Conservation (phyloP, 2,113 vertebrate species). For the Guaruba guarouba region DNA sequence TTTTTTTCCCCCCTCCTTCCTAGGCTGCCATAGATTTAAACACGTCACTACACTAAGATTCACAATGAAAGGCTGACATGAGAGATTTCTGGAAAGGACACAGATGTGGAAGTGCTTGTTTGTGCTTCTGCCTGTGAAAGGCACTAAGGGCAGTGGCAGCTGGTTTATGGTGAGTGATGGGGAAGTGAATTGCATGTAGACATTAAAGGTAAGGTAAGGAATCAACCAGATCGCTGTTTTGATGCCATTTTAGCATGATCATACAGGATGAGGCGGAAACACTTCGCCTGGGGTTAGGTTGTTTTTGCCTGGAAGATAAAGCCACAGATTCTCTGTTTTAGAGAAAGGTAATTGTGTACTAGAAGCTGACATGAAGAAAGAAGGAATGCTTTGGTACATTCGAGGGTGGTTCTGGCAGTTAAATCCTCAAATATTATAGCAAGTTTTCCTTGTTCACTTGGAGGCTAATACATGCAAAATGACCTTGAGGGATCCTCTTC, state of each 20-base stretch:
- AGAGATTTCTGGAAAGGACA: neutral
- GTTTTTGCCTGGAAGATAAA: neutral
- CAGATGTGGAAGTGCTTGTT: neutral
- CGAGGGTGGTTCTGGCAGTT: neutral
- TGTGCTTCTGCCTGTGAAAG: neutral
- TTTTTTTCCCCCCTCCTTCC: neutral
- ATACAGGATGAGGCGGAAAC: neutral
- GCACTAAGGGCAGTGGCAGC: neutral
- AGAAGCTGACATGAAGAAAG: neutral
- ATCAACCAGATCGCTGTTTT: neutral
- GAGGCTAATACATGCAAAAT: neutral
- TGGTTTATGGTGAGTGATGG: neutral
- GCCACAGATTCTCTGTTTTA: neutral
- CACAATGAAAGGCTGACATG: neutral
- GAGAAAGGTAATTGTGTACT: neutral
- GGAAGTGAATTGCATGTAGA: neutral
- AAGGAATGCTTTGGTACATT: neutral
- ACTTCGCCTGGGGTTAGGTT: fast-evolving
- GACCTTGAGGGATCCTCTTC: neutral
- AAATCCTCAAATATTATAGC: neutral
- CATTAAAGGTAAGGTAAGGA: neutral
- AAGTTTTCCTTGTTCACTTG: neutral
- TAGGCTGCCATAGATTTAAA: neutral
- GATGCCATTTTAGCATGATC: neutral
- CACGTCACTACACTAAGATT: neutral